Conservation (phyloP, 2,113 vertebrate species). For the Clinocottus analis region DNA sequence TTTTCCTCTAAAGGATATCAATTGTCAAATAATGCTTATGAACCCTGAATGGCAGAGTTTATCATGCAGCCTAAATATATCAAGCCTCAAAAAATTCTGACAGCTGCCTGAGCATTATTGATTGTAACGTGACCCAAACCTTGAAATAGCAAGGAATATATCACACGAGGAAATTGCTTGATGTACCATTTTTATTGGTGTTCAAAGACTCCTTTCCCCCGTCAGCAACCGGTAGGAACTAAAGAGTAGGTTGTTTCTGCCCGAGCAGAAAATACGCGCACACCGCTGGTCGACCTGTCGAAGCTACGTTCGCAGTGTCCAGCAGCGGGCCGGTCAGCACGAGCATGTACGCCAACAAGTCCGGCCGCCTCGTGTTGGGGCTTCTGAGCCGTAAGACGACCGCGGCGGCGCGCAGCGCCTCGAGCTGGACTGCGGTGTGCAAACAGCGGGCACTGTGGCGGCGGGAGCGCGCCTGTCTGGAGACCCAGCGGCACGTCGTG, state of each 20-base stretch:
- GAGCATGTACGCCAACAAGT: constrained; percentile 59
- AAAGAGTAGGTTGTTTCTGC: constrained; percentile 47
- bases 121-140: background rate
- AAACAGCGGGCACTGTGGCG: constrained; percentile 57
- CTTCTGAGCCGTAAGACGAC: constrained; percentile 1
- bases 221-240: constrained; percentile 22
- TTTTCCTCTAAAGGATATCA: background rate
- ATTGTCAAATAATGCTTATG: background rate
- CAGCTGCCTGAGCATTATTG: background rate
- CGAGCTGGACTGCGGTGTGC: constrained; percentile 62
- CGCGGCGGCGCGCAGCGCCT: constrained; percentile 5
- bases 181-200: no score
- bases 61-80: background rate
- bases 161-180: background rate
- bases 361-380: constrained; percentile 41
- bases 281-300: background rate
- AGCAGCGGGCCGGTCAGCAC: background rate
- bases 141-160: background rate
- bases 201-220: background rate
- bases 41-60: background rate
- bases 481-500: background rate
- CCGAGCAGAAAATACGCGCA: background rate
- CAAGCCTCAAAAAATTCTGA: background rate
- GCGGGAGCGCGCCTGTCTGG: constrained; percentile 12
- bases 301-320: no score